A percentile compares a stretch with the other conserved stretches of the same genome.
These are phyloP conservation scores for Masticophis lateralis DNA, from an alignment of 2,797 vertebrate species.

Conservation along the genomic window DNA sequence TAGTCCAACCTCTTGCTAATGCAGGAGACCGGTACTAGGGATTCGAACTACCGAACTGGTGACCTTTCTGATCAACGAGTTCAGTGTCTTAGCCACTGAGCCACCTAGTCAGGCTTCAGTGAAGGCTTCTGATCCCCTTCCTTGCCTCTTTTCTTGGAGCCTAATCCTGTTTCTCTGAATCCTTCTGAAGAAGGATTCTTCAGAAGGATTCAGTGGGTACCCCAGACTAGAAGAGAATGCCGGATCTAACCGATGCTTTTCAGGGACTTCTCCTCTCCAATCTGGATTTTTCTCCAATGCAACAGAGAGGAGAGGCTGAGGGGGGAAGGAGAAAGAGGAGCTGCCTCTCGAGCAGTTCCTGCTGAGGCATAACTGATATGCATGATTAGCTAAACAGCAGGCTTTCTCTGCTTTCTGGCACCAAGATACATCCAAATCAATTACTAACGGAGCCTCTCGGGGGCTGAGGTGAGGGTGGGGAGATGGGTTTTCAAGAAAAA, in stretches of 20 bases:
- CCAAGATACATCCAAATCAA: neutral
- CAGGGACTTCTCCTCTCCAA: neutral
- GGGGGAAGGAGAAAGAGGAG: neutral
- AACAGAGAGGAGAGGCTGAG: neutral
- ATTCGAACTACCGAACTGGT: too few relatives aligned
- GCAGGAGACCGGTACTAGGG: too few relatives aligned
- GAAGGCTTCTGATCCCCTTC: neutral
- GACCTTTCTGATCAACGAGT: too few relatives aligned
- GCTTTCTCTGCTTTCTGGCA: neutral
- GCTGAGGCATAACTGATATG: rapidly evolving
- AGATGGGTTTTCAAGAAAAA: constrained; percentile 2
- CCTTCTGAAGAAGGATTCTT: too few relatives aligned
- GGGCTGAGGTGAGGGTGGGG: neutral
- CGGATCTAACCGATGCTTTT: neutral
- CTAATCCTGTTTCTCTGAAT: neutral
- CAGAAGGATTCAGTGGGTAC: too few relatives aligned
- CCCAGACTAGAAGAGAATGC: neutral
- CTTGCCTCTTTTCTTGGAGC: neutral
- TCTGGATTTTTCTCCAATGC: neutral
- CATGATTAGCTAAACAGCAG: neutral
- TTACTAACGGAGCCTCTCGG: neutral
- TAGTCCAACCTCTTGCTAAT: too few relatives aligned
- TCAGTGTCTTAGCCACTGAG: too few relatives aligned
- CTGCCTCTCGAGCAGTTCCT: neutral
- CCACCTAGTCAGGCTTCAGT: too few relatives aligned